Evolutionary conservation across 2,888 invertebrate genomes (phyloP).

Genomic region (Acrobasis consociella): DNA sequence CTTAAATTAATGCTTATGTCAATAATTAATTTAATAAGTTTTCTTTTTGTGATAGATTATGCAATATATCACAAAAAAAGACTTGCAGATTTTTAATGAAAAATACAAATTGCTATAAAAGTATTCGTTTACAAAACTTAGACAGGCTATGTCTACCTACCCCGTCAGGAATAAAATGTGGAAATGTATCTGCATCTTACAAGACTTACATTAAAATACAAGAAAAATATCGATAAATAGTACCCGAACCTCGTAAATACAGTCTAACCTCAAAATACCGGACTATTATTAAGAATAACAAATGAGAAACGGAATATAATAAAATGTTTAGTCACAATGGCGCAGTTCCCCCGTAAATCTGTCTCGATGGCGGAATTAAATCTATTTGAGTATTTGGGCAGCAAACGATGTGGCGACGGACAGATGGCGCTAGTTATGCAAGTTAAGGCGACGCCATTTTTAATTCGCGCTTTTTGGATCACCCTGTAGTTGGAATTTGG

Average conservation of each 20-base stretch:
- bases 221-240: background rate
- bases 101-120: too few species aligned
- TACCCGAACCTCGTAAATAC: slow-evolving; percentile 11
- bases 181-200: too few species aligned
- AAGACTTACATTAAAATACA: background rate
- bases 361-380: slow-evolving; percentile 58
- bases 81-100: too few species aligned
- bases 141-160: too few species aligned
- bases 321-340: slow-evolving; percentile 68
- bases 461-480: slow-evolving; percentile 22
- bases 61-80: too few species aligned
- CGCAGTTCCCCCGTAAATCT: slow-evolving; percentile 58
- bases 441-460: slow-evolving; percentile 43
- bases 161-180: too few species aligned
- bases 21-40: too few species aligned
- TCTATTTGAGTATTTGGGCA: slow-evolving; percentile 51
- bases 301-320: slow-evolving; percentile 56
- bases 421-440: slow-evolving; percentile 53
- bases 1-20: too few species aligned
- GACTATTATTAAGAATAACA: slow-evolving; percentile 44
- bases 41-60: too few species aligned
- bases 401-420: slow-evolving; percentile 58
- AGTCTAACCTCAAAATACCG: slow-evolving; percentile 28
- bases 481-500: background rate
- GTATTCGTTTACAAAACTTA: too few species aligned